phyloP scores from a whole-genome alignment of 2,888 invertebrate genomes.

The Plusia festucae region DNA sequence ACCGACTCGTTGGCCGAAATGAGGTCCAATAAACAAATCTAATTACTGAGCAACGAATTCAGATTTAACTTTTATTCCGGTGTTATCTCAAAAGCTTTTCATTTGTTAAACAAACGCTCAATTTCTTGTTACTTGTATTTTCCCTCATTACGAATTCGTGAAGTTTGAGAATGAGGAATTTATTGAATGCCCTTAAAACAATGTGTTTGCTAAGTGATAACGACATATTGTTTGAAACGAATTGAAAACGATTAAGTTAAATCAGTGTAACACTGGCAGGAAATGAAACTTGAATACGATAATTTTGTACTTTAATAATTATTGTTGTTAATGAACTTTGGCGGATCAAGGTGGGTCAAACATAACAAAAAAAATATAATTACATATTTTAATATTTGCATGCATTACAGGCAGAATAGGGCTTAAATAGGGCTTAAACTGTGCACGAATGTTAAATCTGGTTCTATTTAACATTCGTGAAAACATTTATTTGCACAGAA shows the following conservation, averaged over 20 bases:
- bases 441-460: too few species aligned
- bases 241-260: conserved; percentile 9
- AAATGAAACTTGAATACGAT: neutral
- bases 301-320: too few species aligned
- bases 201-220: conserved; percentile 45
- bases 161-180: conserved; percentile 46
- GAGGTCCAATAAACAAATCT: conserved; percentile 55
- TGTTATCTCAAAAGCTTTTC: conserved; percentile 44
- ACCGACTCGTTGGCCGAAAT: conserved; percentile 39
- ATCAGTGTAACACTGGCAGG: neutral
- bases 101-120: conserved; percentile 49
- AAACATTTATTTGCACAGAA: too few species aligned
- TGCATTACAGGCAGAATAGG: too few species aligned
- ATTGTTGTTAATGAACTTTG: too few species aligned
- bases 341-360: too few species aligned
- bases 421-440: too few species aligned
- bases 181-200: conserved; percentile 50
- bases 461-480: too few species aligned
- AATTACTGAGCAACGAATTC: conserved; percentile 49
- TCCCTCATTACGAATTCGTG: conserved; percentile 50
- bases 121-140: conserved; percentile 46
- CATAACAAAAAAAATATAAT: too few species aligned
- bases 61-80: conserved; percentile 53
- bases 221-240: conserved; percentile 24
- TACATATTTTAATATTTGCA: too few species aligned